A percentile compares a stretch with the other conserved stretches of the same genome.
Conservation (phyloP, 2,797 vertebrate genomes). For the Pristis pectinata region DNA sequence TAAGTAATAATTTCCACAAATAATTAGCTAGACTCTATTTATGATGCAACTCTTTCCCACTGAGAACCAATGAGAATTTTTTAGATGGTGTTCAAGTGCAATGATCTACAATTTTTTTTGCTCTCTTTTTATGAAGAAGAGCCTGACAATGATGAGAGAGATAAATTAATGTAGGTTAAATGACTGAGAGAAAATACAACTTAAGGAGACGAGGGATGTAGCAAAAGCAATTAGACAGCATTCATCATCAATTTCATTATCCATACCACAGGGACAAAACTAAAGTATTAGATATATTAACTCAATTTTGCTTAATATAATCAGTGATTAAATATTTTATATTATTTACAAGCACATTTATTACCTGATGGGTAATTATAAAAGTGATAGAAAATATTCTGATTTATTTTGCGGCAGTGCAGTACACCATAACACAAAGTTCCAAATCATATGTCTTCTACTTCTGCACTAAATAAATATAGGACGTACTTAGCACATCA, state of each 20-base stretch:
- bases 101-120: background rate
- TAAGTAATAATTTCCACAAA: background rate
- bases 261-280: background rate
- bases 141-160: background rate
- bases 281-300: background rate
- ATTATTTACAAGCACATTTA: background rate
- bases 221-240: constrained; percentile 16
- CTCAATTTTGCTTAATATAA: background rate
- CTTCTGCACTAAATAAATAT: background rate
- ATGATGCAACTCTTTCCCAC: background rate
- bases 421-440: background rate
- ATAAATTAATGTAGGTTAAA: constrained; percentile 1
- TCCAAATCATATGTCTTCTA: background rate
- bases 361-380: background rate
- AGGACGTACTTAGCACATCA: background rate
- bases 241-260: background rate
- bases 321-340: background rate
- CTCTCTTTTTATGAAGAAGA: background rate
- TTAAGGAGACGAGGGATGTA: background rate
- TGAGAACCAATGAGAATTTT: background rate
- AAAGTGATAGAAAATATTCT: background rate
- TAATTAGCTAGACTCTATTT: background rate
- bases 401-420: no score
- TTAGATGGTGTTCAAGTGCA: background rate
- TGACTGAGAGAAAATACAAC: background rate